Conservation (phyloP, 2,113 vertebrate species). For the human region DNA sequence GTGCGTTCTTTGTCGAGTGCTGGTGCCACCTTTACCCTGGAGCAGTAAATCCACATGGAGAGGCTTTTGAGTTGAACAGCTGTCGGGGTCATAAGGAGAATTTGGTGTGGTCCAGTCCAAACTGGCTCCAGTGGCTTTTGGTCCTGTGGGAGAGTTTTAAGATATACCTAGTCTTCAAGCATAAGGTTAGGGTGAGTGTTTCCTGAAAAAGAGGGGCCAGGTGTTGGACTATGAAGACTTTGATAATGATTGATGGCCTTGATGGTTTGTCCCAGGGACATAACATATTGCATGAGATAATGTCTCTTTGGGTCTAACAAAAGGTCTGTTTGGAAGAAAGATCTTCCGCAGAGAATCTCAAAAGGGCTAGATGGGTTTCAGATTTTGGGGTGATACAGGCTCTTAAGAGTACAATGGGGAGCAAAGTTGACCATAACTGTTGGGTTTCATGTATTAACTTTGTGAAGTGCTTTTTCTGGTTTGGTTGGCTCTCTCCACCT, state of each 20-base stretch:
- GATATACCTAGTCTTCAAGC: background rate
- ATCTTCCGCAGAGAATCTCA: too few species aligned
- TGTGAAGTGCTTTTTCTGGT: background rate
- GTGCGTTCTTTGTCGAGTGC: too few species aligned
- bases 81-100: background rate
- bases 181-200: background rate
- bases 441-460: background rate
- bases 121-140: background rate
- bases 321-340: too few species aligned
- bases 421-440: background rate
- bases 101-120: background rate
- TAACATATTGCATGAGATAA: too few species aligned
- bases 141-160: background rate
- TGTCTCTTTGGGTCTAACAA: too few species aligned
- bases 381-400: too few species aligned
- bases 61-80: background rate
- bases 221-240: background rate
- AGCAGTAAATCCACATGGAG: background rate
- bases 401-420: background rate
- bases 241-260: too few species aligned
- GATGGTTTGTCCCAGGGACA: too few species aligned
- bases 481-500: background rate
- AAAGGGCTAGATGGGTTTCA: too few species aligned
- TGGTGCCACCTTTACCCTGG: background rate
- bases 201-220: background rate